These are phyloP conservation scores for Cryptocephalus primarius DNA, from an alignment of 2,888 invertebrate genomes.

Conservation along the genomic window DNA sequence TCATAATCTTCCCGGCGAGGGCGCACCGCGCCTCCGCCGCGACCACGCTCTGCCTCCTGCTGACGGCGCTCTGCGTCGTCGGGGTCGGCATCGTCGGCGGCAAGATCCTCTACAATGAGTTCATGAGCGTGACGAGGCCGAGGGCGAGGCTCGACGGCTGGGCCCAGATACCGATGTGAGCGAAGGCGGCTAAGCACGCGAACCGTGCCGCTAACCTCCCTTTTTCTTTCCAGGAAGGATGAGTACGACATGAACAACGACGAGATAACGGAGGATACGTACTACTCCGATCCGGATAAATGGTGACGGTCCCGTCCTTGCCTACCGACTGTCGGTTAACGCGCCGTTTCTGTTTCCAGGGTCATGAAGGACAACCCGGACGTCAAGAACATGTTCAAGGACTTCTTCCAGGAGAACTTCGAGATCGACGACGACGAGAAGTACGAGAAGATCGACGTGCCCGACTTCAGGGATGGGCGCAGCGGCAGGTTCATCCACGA, in stretches of 20 bases:
- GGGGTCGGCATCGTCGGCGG: conserved; percentile 62
- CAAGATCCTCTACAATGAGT: conserved; percentile 64
- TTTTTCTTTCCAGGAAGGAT: conserved; percentile 3
- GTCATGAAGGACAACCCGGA: conserved; percentile 5
- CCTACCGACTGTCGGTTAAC: no score
- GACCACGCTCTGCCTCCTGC: conserved; percentile 55
- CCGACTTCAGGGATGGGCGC: conserved; percentile 70
- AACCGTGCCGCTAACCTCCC: background rate
- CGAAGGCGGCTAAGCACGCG: background rate
- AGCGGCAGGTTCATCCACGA: conserved; percentile 86
- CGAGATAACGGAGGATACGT: background rate
- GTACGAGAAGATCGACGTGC: conserved; percentile 78
- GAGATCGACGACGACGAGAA: conserved; percentile 65
- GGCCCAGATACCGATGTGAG: conserved; percentile 50
- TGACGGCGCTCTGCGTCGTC: conserved; percentile 59
- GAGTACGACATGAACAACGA: conserved; percentile 1
- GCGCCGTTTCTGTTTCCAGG: background rate
- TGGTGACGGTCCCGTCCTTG: background rate
- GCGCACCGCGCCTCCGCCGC: conserved; percentile 47
- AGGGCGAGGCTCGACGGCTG: conserved; percentile 48
- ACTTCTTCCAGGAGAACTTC: conserved; percentile 62
- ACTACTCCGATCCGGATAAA: background rate
- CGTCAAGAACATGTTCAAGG: conserved; percentile 8
- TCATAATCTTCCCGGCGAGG: conserved; percentile 34
- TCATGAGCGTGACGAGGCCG: conserved; percentile 49